Conservation (phyloP, 1,140 invertebrate species). For the Heliconius congener region DNA sequence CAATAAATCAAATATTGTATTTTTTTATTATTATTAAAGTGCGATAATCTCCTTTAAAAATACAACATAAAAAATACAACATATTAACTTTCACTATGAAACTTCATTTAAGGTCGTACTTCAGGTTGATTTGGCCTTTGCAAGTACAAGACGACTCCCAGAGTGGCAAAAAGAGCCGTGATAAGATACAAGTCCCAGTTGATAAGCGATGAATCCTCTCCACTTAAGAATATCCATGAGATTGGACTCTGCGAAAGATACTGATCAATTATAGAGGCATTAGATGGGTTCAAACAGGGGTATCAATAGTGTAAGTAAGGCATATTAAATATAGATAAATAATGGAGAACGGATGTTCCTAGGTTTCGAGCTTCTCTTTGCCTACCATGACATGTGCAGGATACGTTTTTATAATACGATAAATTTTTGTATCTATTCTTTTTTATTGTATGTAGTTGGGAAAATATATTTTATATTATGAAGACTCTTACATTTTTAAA, state of each 20-base stretch:
- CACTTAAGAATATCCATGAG: constrained; percentile 83
- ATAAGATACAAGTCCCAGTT: constrained; percentile 98
- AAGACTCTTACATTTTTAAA: too few relatives aligned
- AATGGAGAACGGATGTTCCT: too few relatives aligned
- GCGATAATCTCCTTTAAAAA: neutral
- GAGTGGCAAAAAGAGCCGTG: constrained; percentile 88
- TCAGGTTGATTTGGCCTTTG: constrained; percentile 83
- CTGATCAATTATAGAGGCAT: constrained; percentile 35
- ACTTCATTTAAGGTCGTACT: constrained; percentile 39
- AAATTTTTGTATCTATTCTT: too few relatives aligned
- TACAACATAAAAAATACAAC: neutral
- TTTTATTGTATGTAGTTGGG: too few relatives aligned
- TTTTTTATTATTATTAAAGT: neutral
- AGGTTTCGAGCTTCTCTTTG: too few relatives aligned
- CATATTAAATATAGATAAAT: too few relatives aligned
- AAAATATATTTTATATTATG: too few relatives aligned
- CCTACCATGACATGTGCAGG: too few relatives aligned
- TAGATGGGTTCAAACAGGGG: neutral
- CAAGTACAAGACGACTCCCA: constrained; percentile 91
- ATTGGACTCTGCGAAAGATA: constrained; percentile 84
- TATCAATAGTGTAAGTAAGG: too few relatives aligned
- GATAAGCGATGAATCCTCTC: constrained; percentile 87
- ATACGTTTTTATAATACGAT: too few relatives aligned
- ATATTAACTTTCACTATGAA: neutral
- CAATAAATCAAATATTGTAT: neutral